Evolutionary conservation across 2,797 vertebrate species (phyloP).

Genomic region (Eptatretus atami): DNA sequence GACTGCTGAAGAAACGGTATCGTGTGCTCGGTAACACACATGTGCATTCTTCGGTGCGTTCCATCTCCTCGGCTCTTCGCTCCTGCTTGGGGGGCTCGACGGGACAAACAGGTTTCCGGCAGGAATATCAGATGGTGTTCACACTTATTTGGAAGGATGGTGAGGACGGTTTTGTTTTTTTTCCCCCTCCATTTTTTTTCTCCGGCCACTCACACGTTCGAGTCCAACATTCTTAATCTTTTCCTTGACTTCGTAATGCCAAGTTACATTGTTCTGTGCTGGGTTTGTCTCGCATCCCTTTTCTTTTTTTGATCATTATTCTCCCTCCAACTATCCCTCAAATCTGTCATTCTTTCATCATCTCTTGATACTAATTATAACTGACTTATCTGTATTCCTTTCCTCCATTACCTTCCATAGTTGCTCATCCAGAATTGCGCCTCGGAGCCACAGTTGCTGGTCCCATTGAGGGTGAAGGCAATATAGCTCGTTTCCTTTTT

Average conservation of each 20-base stretch:
- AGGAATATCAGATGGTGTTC: conserved; percentile 55
- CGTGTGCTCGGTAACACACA: conserved; percentile 45
- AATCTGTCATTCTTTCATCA: no score
- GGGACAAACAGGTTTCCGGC: conserved; percentile 27
- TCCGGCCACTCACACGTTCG: no score
- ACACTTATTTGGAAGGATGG: conserved; percentile 96
- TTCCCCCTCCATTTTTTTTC: no score
- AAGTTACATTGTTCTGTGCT: no score
- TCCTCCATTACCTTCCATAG: conserved; percentile 15
- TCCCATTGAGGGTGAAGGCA: conserved; percentile 68
- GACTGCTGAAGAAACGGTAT: conserved; percentile 43
- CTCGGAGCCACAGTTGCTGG: conserved; percentile 70
- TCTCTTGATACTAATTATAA: no score
- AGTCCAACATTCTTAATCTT: no score
- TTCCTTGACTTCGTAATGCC: no score
- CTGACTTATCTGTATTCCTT: no score
- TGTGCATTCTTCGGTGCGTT: conserved; percentile 39
- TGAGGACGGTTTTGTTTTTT: conserved; percentile 15
- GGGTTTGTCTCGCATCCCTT: no score
- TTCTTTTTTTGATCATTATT: no score
- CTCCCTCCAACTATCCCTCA: no score
- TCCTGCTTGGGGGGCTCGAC: conserved; percentile 45
- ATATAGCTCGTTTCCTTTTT: conserved; percentile 57
- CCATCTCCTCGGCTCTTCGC: conserved; percentile 32
- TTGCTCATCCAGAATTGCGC: conserved; percentile 75